phyloP scores from a whole-genome alignment of 2,888 invertebrate genomes.

The Nemurella pictetii region DNA sequence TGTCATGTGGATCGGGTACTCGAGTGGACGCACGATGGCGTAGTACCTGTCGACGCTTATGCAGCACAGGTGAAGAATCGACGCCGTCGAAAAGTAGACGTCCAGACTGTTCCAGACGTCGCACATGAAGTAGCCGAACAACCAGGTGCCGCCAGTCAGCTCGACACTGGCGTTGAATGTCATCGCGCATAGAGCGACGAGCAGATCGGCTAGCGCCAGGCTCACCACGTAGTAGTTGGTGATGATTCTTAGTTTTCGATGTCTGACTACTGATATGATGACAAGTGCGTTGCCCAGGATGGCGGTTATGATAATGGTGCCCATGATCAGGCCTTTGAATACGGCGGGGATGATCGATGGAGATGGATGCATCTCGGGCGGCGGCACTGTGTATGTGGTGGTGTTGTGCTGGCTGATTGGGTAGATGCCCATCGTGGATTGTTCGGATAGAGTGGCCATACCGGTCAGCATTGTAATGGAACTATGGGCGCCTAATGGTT shows the following conservation, averaged over 20 bases:
- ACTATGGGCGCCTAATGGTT: neutral
- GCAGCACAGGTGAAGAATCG: conserved; percentile 90
- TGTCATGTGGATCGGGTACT: conserved; percentile 93
- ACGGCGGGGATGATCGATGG: conserved; percentile 44
- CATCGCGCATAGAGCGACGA: conserved; percentile 91
- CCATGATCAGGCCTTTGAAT: conserved; percentile 57
- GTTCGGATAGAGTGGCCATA: conserved; percentile 37
- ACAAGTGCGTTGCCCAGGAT: conserved; percentile 91
- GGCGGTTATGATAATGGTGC: conserved; percentile 84
- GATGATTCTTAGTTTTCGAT: conserved; percentile 80
- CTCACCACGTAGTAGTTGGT: conserved; percentile 97
- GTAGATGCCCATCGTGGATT: neutral
- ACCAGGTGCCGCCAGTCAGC: conserved; percentile 79
- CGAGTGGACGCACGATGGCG: conserved; percentile 90
- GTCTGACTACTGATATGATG: conserved; percentile 79
- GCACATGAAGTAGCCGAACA: conserved; percentile 88
- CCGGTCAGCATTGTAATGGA: conserved; percentile 34
- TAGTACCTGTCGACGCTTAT: conserved; percentile 78
- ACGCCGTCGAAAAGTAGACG: conserved; percentile 90
- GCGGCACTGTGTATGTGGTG: conserved; percentile 18
- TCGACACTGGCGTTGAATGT: conserved; percentile 90
- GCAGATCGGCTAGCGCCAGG: conserved; percentile 89
- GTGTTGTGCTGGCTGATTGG: neutral
- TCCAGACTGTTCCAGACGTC: conserved; percentile 94
- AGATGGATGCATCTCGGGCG: conserved; percentile 34